A percentile compares a stretch with the other conserved stretches of the same genome.
These are phyloP conservation scores for Plotosus lineatus DNA, from an alignment of 2,113 vertebrate species.

Conservation along the genomic window DNA sequence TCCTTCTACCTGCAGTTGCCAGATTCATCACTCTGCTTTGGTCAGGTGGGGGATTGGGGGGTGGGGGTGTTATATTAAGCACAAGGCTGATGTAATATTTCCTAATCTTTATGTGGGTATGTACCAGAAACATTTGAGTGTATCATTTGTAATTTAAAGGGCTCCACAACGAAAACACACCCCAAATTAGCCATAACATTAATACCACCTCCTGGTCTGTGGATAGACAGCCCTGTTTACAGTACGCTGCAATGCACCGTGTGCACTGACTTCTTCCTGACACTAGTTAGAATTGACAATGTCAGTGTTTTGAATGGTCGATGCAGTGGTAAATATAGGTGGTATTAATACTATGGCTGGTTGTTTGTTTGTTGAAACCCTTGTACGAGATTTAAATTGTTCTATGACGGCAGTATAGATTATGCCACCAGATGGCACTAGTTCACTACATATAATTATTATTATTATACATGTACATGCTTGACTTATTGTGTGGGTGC, in stretches of 20 bases:
- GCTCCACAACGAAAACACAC: background rate
- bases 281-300: too few species aligned
- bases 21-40: background rate
- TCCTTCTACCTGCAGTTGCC: background rate
- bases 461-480: too few species aligned
- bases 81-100: background rate
- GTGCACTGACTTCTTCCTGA: too few species aligned
- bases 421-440: slow-evolving; percentile 28
- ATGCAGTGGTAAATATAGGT: too few species aligned
- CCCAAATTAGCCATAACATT: too few species aligned
- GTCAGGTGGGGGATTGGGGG: slow-evolving; percentile 18
- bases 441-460: slow-evolving; percentile 6
- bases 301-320: too few species aligned
- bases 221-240: too few species aligned
- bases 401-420: background rate
- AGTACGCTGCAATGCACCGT: too few species aligned
- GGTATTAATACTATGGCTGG: too few species aligned
- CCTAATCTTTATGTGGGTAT: background rate
- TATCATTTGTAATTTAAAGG: background rate
- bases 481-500: background rate
- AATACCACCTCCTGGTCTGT: too few species aligned
- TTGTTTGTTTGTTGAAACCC: too few species aligned
- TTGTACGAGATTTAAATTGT: background rate
- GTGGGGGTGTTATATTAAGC: too few species aligned
- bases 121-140: background rate